phyloP scores from a whole-genome alignment of 1,140 invertebrate species.

The Penaeus chinensis region DNA sequence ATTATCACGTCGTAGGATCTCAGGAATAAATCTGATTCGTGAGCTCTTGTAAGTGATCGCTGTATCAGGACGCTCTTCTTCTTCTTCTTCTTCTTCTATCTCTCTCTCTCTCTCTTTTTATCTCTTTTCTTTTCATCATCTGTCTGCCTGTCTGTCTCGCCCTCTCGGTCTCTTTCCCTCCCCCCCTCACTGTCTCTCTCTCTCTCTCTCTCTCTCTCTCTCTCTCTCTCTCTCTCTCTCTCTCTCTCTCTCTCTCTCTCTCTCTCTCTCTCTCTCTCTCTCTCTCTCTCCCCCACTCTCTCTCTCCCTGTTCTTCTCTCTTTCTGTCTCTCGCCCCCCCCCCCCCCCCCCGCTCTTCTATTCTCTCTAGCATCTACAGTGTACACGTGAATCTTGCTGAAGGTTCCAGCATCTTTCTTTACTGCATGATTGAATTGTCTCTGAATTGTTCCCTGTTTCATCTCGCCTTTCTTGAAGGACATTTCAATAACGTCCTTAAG shows the following conservation, averaged over 20 bases:
- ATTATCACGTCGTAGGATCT: too few relatives aligned
- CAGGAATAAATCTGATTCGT: too few relatives aligned
- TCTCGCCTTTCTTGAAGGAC: too few relatives aligned
- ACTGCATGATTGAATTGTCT: too few relatives aligned
- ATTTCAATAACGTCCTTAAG: too few relatives aligned
- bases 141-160: constrained; percentile 23
- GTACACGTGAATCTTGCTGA: too few relatives aligned
- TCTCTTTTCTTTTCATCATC: background rate
- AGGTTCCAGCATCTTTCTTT: too few relatives aligned
- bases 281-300: background rate
- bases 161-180: background rate
- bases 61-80: background rate
- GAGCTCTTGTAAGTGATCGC: too few relatives aligned
- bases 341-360: background rate
- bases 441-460: too few relatives aligned
- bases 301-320: background rate
- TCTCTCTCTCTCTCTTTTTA: constrained; percentile 22
- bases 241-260: constrained; percentile 18
- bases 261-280: background rate
- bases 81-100: background rate
- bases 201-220: constrained; percentile 38
- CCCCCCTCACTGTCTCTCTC: background rate
- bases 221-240: constrained; percentile 44
- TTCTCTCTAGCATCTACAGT: background rate
- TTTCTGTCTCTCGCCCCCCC: background rate